A percentile compares a stretch with the other conserved stretches of the same genome.
phyloP scores from a whole-genome alignment of 2,797 vertebrate genomes.

The Toxotes lorentzi region DNA sequence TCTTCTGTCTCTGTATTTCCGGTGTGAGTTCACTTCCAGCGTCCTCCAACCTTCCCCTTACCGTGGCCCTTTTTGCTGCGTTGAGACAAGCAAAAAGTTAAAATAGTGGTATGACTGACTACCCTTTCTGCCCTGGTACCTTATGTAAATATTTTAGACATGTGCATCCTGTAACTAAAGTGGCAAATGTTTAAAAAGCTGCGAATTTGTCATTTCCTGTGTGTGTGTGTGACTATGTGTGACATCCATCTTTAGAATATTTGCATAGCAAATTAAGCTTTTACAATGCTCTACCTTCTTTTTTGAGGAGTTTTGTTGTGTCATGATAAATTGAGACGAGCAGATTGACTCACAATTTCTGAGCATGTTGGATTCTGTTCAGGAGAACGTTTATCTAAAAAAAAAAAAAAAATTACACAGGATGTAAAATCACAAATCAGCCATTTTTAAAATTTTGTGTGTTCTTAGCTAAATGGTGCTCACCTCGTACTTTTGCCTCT shows the following conservation, averaged over 20 bases:
- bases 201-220: slow-evolving; percentile 27
- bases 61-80: slow-evolving; percentile 90
- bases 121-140: background rate
- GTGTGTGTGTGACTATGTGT: background rate
- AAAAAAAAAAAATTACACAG: background rate
- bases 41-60: slow-evolving; percentile 90
- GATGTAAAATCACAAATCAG: background rate
- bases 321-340: background rate
- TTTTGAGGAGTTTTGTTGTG: background rate
- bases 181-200: background rate
- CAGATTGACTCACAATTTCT: slow-evolving; percentile 90
- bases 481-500: slow-evolving; percentile 91
- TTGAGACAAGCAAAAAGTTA: slow-evolving; percentile 42
- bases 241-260: slow-evolving; percentile 14
- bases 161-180: slow-evolving; percentile 8
- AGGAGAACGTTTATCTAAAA: slow-evolving; percentile 90
- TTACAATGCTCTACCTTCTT: background rate
- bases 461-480: background rate
- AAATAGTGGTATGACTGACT: background rate
- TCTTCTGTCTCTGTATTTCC: slow-evolving; percentile 24
- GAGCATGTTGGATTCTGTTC: slow-evolving; percentile 91
- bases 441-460: slow-evolving; percentile 4
- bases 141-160: slow-evolving; percentile 16
- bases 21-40: slow-evolving; percentile 87
- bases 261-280: slow-evolving; percentile 46